A percentile compares a stretch with the other conserved stretches of the same genome.
phyloP scores from a whole-genome alignment of 1,140 invertebrate species.

The Heterodera carotae region DNA sequence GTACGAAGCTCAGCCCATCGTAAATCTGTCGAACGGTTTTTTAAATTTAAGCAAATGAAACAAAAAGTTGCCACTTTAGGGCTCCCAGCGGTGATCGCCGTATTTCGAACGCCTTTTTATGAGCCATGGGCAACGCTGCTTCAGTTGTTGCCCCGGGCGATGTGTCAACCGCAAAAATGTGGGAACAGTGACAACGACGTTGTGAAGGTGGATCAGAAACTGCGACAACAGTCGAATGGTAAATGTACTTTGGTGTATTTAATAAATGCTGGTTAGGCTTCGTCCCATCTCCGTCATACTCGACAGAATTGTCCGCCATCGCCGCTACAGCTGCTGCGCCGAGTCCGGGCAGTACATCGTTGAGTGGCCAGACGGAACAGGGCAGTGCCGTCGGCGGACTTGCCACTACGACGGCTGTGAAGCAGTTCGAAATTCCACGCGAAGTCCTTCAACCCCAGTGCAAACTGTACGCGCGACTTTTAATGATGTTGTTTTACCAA shows the following conservation, averaged over 20 bases:
- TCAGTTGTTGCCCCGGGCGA: constrained; percentile 39
- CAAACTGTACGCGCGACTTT: constrained; percentile 74
- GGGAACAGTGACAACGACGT: constrained; percentile 1
- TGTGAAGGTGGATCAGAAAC: background rate
- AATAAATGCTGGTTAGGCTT: background rate
- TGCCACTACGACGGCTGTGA: constrained; percentile 19
- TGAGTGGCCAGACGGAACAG: background rate
- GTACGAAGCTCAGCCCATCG: constrained; percentile 59
- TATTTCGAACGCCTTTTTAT: constrained; percentile 47
- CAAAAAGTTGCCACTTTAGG: constrained; percentile 26
- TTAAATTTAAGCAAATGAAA: background rate
- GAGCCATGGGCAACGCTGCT: constrained; percentile 43
- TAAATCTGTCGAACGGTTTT: constrained; percentile 44
- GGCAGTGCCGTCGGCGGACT: background rate
- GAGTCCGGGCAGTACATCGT: background rate
- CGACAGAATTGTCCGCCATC: background rate
- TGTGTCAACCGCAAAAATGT: constrained; percentile 13
- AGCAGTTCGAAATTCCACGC: constrained; percentile 58
- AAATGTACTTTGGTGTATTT: background rate
- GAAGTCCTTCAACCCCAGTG: constrained; percentile 69
- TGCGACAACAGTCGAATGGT: background rate
- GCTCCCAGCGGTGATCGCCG: constrained; percentile 52
- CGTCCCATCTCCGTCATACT: background rate
- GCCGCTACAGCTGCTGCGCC: background rate
- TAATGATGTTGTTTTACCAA: constrained; percentile 22